Evolutionary conservation across 1,140 invertebrate species (phyloP).

Genomic region (Halyomorpha halys): DNA sequence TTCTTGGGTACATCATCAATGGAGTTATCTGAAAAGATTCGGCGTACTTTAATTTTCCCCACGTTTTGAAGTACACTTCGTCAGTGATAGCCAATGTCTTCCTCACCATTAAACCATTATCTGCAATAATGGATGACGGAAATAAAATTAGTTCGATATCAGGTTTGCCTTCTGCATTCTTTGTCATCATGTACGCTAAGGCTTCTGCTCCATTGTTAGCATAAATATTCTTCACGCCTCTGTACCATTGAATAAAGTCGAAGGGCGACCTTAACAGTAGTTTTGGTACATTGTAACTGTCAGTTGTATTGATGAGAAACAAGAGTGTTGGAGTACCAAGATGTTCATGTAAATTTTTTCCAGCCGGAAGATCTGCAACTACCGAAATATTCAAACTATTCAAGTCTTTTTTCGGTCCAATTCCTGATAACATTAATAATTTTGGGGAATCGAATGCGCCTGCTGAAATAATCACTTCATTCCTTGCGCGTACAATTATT

Average conservation of each 20-base stretch:
- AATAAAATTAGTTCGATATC: conserved; percentile 71
- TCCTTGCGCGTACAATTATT: conserved; percentile 40
- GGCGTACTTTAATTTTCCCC: conserved; percentile 36
- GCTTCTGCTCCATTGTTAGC: conserved; percentile 42
- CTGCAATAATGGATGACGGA: conserved; percentile 56
- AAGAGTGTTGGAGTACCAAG: conserved; percentile 48
- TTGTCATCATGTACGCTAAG: conserved; percentile 41
- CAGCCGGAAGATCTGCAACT: conserved; percentile 55
- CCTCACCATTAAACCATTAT: conserved; percentile 51
- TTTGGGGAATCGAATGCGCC: conserved; percentile 58
- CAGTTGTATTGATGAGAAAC: conserved; percentile 50
- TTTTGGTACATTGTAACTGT: conserved; percentile 37
- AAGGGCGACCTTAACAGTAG: conserved; percentile 28
- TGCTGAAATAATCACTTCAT: conserved; percentile 57
- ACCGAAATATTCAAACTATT: conserved; percentile 52
- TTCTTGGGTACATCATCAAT: conserved; percentile 63
- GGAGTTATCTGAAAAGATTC: conserved; percentile 56
- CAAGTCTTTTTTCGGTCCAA: conserved; percentile 58
- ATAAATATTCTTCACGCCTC: conserved; percentile 40
- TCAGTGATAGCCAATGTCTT: conserved; percentile 44
- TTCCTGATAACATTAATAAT: conserved; percentile 61
- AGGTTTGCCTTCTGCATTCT: conserved; percentile 44
- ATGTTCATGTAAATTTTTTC: conserved; percentile 71
- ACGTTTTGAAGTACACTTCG: conserved; percentile 43
- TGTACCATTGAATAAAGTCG: conserved; percentile 32